phyloP scores from a whole-genome alignment of 2,797 vertebrate genomes.

The Peromyscus eremicus region DNA sequence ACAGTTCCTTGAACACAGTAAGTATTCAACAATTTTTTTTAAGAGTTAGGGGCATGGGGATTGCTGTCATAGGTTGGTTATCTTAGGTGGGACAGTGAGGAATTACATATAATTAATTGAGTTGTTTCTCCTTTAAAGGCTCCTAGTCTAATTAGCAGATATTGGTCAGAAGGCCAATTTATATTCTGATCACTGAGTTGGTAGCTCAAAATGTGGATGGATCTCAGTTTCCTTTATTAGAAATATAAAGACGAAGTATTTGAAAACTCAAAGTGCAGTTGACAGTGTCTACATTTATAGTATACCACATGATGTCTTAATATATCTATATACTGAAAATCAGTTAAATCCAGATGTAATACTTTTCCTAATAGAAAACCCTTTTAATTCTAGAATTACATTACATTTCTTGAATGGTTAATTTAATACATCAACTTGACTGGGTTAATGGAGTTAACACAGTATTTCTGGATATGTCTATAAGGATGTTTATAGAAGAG shows the following conservation, averaged over 20 bases:
- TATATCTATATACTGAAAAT: background rate
- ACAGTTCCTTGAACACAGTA: background rate
- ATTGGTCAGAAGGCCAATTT: background rate
- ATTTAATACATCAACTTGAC: background rate
- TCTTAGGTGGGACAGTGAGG: slow-evolving; percentile 4
- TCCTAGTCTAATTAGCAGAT: slow-evolving; percentile 34
- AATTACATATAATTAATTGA: background rate
- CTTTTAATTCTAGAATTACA: slow-evolving; percentile 31
- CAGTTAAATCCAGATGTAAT: background rate
- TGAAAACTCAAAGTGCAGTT: background rate
- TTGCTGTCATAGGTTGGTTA: background rate
- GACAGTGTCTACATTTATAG: background rate
- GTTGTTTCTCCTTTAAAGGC: slow-evolving; percentile 36
- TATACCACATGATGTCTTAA: background rate
- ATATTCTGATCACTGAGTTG: background rate
- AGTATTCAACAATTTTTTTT: background rate
- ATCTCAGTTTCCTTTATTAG: background rate
- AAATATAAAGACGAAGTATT: background rate
- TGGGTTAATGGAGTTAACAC: background rate
- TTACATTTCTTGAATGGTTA: slow-evolving; percentile 6
- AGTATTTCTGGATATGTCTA: background rate
- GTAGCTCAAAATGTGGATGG: background rate
- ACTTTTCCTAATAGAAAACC: slow-evolving; percentile 52
- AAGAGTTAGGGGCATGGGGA: background rate
- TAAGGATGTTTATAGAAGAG: background rate